Evolutionary conservation across 2,797 vertebrate species (phyloP).

Genomic region (Hippoglossus hippoglossus): DNA sequence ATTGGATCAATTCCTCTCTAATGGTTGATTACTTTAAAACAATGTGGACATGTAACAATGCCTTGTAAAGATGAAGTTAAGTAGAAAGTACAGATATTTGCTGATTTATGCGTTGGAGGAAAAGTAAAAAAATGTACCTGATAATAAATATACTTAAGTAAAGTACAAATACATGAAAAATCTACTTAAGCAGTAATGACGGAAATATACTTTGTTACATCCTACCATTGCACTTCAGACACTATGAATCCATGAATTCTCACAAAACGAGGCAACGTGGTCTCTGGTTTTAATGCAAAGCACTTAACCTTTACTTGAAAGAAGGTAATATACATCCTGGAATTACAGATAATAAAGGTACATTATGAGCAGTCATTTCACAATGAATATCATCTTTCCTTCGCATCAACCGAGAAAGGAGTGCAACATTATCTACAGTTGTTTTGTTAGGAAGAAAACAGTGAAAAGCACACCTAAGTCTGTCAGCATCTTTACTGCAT

Average conservation of each 20-base stretch:
- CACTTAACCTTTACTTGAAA: constrained; percentile 89
- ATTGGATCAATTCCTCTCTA: too few species aligned
- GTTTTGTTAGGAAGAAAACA: constrained; percentile 80
- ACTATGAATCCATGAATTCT: neutral
- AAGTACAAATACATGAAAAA: too few species aligned
- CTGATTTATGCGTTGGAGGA: too few species aligned
- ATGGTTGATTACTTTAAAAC: too few species aligned
- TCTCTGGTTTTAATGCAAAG: constrained; percentile 86
- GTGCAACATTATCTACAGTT: constrained; percentile 82
- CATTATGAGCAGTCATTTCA: constrained; percentile 88
- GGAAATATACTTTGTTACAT: too few species aligned
- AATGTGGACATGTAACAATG: too few species aligned
- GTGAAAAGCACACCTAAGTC: constrained; percentile 83
- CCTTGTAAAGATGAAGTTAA: too few species aligned
- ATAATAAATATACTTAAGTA: too few species aligned
- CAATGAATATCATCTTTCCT: constrained; percentile 83
- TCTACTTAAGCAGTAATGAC: too few species aligned
- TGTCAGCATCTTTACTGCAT: constrained; percentile 79
- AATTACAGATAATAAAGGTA: constrained; percentile 89
- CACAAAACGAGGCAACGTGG: constrained; percentile 31
- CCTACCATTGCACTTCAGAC: neutral
- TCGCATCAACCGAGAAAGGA: constrained; percentile 77
- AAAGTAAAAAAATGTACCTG: too few species aligned
- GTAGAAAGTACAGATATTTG: too few species aligned
- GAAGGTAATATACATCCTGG: constrained; percentile 90